A percentile compares a stretch with the other conserved stretches of the same genome.
Evolutionary conservation across 2,113 vertebrate species (phyloP).

Genomic region (Erpornis zantholeuca): DNA sequence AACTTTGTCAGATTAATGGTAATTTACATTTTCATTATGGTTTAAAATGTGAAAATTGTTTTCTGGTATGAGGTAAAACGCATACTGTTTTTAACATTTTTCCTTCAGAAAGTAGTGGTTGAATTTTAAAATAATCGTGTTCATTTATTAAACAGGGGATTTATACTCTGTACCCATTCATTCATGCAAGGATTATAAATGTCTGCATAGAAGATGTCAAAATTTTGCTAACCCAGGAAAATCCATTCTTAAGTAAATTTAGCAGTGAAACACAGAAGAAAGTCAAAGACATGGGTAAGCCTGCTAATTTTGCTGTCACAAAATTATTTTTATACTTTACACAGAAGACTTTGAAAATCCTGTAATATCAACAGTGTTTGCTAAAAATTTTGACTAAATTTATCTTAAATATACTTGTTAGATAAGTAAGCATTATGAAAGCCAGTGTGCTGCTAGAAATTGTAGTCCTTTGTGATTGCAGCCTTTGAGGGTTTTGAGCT

Average conservation of each 20-base stretch:
- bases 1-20: background rate
- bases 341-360: background rate
- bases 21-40: background rate
- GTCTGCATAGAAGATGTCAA: constrained; percentile 92
- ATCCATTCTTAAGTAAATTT: constrained; percentile 93
- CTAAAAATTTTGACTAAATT: background rate
- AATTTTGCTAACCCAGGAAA: constrained; percentile 95
- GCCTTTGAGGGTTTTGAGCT: background rate
- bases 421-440: background rate
- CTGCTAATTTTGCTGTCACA: background rate
- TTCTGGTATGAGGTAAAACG: background rate
- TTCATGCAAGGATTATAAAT: constrained; percentile 87
- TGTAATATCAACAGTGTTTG: background rate
- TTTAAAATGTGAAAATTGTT: background rate
- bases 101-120: background rate
- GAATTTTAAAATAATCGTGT: background rate
- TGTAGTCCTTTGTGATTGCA: background rate
- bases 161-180: constrained; percentile 93
- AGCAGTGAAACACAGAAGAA: constrained; percentile 83
- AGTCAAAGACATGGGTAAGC: constrained; percentile 87
- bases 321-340: background rate
- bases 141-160: constrained; percentile 81
- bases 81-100: background rate
- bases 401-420: background rate
- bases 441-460: background rate